Conservation (phyloP, 2,113 vertebrate species). For the Pongo pygmaeus region DNA sequence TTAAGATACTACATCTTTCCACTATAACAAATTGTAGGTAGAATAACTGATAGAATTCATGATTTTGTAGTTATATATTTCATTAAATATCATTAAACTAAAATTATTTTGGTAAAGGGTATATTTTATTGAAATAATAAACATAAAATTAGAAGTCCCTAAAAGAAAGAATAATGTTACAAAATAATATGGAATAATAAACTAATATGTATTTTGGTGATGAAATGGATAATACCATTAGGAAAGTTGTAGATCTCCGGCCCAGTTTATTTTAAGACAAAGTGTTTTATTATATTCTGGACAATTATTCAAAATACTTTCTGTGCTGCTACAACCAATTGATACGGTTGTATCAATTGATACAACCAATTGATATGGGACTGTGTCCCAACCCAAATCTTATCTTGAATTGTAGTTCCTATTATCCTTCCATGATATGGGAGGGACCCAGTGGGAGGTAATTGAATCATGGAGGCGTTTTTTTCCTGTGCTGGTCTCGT, state of each 20-base stretch:
- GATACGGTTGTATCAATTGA: too few species aligned
- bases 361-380: too few species aligned
- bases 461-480: too few species aligned
- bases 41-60: neutral
- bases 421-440: too few species aligned
- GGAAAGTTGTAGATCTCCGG: neutral
- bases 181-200: slow-evolving; percentile 18
- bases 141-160: neutral
- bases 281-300: neutral
- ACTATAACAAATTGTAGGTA: neutral
- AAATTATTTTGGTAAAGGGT: slow-evolving; percentile 2
- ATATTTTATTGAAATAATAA: neutral
- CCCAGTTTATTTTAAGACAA: slow-evolving; percentile 18
- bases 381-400: too few species aligned
- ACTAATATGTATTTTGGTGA: neutral
- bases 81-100: neutral
- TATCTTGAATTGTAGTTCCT: too few species aligned
- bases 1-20: neutral
- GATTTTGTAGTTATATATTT: neutral
- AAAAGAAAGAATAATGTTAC: neutral
- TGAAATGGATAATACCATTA: fast-evolving
- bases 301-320: neutral
- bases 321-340: too few species aligned
- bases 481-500: too few species aligned
- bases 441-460: too few species aligned